Percentiles rank a stretch among this genome's conserved stretches.
Evolutionary conservation across 2,888 invertebrate species (phyloP).

Genomic region (Eubasilissa splendida): DNA sequence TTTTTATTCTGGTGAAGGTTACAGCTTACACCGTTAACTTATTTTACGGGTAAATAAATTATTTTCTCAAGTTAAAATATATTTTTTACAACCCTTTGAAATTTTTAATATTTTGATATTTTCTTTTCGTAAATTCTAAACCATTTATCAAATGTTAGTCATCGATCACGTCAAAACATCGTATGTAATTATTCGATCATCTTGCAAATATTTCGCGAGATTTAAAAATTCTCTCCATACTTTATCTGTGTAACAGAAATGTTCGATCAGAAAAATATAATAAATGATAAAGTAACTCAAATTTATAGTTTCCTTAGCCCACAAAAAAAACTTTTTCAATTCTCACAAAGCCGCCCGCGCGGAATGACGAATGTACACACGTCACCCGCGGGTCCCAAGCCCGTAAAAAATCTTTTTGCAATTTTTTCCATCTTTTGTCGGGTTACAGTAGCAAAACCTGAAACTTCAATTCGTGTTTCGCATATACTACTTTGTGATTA

Average conservation of each 20-base stretch:
- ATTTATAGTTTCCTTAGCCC: conserved; percentile 30
- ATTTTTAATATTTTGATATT: too few species aligned
- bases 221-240: not conserved
- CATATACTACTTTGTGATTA: not conserved
- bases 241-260: not conserved
- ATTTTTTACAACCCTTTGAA: too few species aligned
- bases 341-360: conserved; percentile 21
- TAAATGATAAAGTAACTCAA: conserved; percentile 27
- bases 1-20: too few species aligned
- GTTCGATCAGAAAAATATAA: conserved; percentile 28
- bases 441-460: conserved; percentile 1
- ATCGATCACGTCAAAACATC: too few species aligned
- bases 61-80: too few species aligned
- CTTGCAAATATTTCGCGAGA: not conserved
- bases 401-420: conserved; percentile 6
- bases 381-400: not conserved
- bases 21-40: too few species aligned
- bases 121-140: too few species aligned
- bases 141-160: too few species aligned
- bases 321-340: conserved; percentile 33
- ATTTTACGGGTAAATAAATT: too few species aligned
- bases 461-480: conserved; percentile 13
- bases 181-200: too few species aligned
- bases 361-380: conserved; percentile 31
- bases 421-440: conserved; percentile 8